Evolutionary conservation across 1,140 invertebrate genomes (phyloP), one percentile per base, ranked within the genome.

Genomic region (Zaprionus kolodkinae): DNA sequence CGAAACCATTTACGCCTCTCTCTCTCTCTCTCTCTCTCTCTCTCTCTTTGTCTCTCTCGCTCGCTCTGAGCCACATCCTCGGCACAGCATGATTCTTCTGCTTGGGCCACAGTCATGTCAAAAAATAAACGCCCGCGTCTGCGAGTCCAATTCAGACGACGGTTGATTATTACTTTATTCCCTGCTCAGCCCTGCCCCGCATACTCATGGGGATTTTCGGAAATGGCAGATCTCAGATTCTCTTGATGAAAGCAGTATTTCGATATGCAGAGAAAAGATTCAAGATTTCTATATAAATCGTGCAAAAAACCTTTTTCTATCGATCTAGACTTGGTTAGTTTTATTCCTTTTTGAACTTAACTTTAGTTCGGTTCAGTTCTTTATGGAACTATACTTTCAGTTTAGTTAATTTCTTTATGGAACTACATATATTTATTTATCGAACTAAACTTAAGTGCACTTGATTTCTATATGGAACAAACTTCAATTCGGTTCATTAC

Each of bases 91-190:
- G 83, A 50, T 50, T 82, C 76, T 82, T 81, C 72, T 82, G 43
- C 79, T 86, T 76, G 59, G 71, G 72, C 73, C 72, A 65, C 61
- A 57, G 61, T 61, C 52, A 87, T 68, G 84, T 83, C 79, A 88
- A 78, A 88, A 87, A 83, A 87, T 87, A 88, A 87, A 61, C 84
- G 84, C 84, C 84, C 79, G 79, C 76, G 79, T 88, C 84, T 88
- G 79, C 83, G 65, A 45, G 40, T 74, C 79, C 76, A 81, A 81
- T 86, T 71, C 76, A 66, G 70, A 61, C 79, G 67, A 43, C 70
- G 68, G 50, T 82, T 87, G 75, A 87, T 87, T 87, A 87, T 87
- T 83, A 87, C 62, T 60, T 81, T 79, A 74, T 75, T 50, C 45
- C 11, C 17, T 7, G 40, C 45, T 12, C 17, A 3, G 40, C 40